Evolutionary conservation across 30 jellyfish, hydroid and myxozoan genomes (phyloP).

Genomic region (Cassiopea andromeda): DNA sequence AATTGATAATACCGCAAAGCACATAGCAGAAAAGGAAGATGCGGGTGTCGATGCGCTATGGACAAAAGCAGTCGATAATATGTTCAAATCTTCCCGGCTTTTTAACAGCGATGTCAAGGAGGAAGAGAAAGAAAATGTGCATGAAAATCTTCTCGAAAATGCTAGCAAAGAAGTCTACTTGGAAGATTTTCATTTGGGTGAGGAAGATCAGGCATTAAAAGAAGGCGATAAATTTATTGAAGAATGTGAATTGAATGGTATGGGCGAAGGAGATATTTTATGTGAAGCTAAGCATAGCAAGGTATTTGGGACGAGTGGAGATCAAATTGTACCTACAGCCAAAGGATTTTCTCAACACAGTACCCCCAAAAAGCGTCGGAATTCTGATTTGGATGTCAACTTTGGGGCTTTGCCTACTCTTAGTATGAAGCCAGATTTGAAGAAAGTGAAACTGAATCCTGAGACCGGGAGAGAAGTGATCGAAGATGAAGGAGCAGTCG

Average conservation of each 20-base stretch:
- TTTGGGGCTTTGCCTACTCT: constrained; percentile 28
- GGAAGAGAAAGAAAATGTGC: constrained; percentile 68
- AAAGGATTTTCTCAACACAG: neutral
- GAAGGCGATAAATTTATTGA: constrained; percentile 12
- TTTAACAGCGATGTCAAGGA: constrained; percentile 47
- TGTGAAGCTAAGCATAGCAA: neutral
- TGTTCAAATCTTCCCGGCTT: constrained; percentile 66
- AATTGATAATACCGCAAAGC: neutral
- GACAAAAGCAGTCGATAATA: constrained; percentile 72
- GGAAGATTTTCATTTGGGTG: neutral
- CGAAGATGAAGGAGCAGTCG: constrained; percentile 19
- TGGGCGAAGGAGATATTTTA: neutral
- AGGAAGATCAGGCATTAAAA: constrained; percentile 3
- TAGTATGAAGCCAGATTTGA: neutral
- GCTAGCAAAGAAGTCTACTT: neutral
- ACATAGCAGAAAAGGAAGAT: constrained; percentile 23
- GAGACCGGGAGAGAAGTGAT: constrained; percentile 31
- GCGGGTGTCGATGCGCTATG: constrained; percentile 56
- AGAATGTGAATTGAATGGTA: constrained; percentile 3
- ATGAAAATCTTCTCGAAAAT: constrained; percentile 50
- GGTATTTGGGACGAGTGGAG: constrained; percentile 8
- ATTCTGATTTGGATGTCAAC: constrained; percentile 47
- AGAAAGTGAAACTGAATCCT: constrained; percentile 42
- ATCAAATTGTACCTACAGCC: constrained; percentile 54
- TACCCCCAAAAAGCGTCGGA: constrained; percentile 9